Percentiles rank a stretch among this genome's conserved stretches.
phyloP scores from a whole-genome alignment of 2,888 invertebrate species.

The Norana najaformis region DNA sequence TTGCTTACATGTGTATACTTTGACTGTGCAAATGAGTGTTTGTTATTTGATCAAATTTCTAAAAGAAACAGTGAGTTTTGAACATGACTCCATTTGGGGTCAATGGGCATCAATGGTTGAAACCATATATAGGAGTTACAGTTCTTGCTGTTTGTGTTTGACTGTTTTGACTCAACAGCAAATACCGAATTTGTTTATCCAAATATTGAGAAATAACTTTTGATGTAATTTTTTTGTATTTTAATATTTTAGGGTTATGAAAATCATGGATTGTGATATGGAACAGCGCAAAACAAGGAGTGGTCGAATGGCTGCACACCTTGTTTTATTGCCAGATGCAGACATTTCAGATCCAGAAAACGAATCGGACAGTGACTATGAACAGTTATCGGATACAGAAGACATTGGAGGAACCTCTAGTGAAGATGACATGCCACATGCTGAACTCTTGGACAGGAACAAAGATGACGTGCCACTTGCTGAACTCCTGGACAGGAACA shows the following conservation, averaged over 20 bases:
- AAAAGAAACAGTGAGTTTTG: no score
- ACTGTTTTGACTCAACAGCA: background rate
- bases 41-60: no score
- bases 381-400: background rate
- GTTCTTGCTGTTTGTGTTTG: background rate
- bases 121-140: background rate
- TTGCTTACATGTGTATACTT: no score
- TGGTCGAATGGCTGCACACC: background rate
- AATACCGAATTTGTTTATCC: background rate
- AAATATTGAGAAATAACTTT: background rate
- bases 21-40: no score
- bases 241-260: background rate
- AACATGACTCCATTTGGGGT: no score
- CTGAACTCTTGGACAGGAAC: background rate
- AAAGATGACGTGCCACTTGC: background rate
- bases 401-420: background rate
- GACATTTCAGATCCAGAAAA: background rate
- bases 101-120: background rate
- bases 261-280: background rate
- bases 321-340: background rate
- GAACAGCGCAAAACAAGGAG: background rate
- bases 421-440: background rate
- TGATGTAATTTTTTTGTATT: background rate
- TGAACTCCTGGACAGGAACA: background rate
- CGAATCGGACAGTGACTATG: background rate